Percentiles rank a stretch among this genome's conserved stretches.
These are phyloP conservation scores for Catagonus wagneri DNA, from an alignment of 2,113 vertebrate genomes.

Conservation along the genomic window DNA sequence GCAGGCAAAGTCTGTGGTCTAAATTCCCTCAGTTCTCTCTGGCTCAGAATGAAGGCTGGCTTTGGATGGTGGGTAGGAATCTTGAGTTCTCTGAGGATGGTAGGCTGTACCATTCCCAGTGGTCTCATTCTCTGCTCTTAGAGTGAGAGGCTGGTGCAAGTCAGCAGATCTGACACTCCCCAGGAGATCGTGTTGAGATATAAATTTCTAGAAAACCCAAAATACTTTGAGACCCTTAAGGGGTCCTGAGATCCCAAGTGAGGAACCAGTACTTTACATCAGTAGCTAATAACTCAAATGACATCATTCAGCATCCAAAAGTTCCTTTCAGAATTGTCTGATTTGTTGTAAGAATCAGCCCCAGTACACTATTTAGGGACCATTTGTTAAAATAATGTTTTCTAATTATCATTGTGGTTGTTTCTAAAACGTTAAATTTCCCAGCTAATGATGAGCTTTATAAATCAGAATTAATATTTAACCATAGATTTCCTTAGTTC, in stretches of 20 bases:
- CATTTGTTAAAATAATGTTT: neutral
- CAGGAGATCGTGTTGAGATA: constrained; percentile 20
- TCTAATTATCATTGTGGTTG: neutral
- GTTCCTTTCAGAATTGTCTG: neutral
- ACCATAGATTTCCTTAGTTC: constrained; percentile 43
- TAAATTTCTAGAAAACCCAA: neutral
- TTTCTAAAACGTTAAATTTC: constrained; percentile 6
- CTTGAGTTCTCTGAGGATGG: neutral
- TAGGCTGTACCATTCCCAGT: neutral
- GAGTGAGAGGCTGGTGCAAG: neutral
- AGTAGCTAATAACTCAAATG: neutral
- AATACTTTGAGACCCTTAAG: neutral
- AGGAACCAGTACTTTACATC: neutral
- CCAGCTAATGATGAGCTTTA: neutral
- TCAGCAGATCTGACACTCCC: neutral
- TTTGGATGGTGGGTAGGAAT: neutral
- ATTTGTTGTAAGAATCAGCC: neutral
- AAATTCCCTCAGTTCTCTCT: neutral
- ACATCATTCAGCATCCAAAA: neutral
- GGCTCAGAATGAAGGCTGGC: neutral
- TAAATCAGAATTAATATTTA: constrained; percentile 39
- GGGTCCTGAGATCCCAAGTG: neutral
- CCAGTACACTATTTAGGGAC: neutral
- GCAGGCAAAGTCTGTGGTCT: neutral
- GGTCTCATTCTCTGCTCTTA: neutral